These are phyloP conservation scores for Diplosoma virens DNA, from an alignment of 23 tunicate species.

Conservation along the genomic window DNA sequence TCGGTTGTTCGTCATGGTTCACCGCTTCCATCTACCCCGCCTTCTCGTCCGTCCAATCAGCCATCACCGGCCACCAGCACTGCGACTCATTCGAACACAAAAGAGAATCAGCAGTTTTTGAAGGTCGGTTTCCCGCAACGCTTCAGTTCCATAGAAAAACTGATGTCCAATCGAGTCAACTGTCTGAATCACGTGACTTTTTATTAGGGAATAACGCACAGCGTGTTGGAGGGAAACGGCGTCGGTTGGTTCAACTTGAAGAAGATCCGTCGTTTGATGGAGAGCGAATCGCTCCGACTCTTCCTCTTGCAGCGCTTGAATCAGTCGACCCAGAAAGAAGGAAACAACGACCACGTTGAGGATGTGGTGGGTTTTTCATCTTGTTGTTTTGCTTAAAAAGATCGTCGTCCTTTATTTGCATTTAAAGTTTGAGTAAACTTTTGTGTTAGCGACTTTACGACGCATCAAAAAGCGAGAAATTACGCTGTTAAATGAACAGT, in stretches of 20 bases:
- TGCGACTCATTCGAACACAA: constrained; percentile 60
- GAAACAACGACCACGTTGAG: constrained; percentile 85
- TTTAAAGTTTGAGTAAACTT: no score
- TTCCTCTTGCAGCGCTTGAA: constrained; percentile 87
- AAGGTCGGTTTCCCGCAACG: no score
- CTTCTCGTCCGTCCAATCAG: constrained; percentile 25
- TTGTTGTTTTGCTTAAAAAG: not conserved
- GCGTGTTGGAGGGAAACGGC: constrained; percentile 89
- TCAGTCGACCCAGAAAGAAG: constrained; percentile 93
- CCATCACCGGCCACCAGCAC: constrained; percentile 57
- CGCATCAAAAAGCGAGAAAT: no score
- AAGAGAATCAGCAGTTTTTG: constrained; percentile 85
- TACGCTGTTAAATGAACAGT: no score
- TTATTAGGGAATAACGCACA: constrained; percentile 67
- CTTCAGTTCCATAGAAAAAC: no score
- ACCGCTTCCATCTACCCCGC: constrained; percentile 50
- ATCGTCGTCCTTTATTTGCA: no score
- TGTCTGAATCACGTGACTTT: no score
- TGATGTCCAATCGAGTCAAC: no score
- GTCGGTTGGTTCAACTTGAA: constrained; percentile 94
- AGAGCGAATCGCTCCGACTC: constrained; percentile 83
- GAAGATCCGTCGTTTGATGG: constrained; percentile 88
- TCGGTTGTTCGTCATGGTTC: constrained; percentile 89
- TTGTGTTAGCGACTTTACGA: no score
- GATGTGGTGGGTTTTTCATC: constrained; percentile 63